Evolutionary conservation across 2,113 vertebrate species (phyloP), one percentile per base, ranked within the genome.

Genomic region (Coptodon rendalli): DNA sequence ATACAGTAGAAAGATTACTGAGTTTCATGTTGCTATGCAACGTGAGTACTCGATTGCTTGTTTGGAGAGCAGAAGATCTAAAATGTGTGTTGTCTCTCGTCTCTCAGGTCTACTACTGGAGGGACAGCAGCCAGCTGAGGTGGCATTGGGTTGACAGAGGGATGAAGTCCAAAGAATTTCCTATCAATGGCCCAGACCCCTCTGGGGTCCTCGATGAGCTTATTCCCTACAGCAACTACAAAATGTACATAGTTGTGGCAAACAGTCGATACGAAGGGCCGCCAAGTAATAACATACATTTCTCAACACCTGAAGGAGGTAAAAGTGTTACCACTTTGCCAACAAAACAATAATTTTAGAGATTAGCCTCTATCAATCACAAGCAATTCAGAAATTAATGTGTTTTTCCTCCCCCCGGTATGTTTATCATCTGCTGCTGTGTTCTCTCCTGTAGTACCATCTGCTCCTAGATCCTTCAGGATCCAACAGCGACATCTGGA

Each of bases 271-370:
- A 96, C 3, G 98, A 99, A 78, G 98, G 99, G n/a, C 98, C 98
- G 3, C 96, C 97, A 84, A 99, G 98, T 91, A 97, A 98, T 80
- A 91, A 93, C n/a, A 97, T 98, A 94, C 97, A 97, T 81, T 99
- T 99, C 94, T 97, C 97, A 85, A 99, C 98, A 48, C 97, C 97
- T 0, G 99, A 99, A 95, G 99, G 99, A 98, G 98, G 99, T 99
- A 98, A 84, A 85, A 59, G 36, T 50, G 38, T 13, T 9, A 53
- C 9, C 9, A 40, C 29, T n/a, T 22, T 11, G 6, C n/a, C 59
- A 81, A 38, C 48, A 19, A 22, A 73, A 56, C 12, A 63, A n/a
- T 34, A 14, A 80, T 71, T 81, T 80, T 56, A 50, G 29, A 38
- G 2, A 53, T 27, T 17, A 53, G 56, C 4, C 17, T 52, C 22